Evolutionary conservation across 1,140 invertebrate genomes (phyloP).

Genomic region (Helicoverpa armigera): DNA sequence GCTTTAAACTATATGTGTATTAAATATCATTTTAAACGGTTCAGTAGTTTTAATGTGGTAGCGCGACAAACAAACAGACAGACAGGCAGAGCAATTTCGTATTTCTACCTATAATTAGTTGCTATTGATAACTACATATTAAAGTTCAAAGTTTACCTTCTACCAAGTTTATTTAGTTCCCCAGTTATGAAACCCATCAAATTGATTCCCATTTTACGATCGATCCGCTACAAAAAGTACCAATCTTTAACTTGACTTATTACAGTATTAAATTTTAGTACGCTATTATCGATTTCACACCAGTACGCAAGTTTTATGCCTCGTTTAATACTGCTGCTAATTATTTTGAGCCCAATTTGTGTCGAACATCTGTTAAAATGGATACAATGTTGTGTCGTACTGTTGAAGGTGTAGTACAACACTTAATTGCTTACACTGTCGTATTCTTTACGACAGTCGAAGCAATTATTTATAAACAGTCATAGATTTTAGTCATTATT

Average conservation of each 20-base stretch:
- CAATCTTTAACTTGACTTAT: constrained; percentile 13
- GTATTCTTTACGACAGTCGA: constrained; percentile 15
- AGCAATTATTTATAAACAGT: constrained; percentile 15
- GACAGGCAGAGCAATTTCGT: too few relatives aligned
- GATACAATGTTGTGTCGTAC: constrained; percentile 29
- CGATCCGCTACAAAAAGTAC: constrained; percentile 35
- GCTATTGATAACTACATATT: too few relatives aligned
- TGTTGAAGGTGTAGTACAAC: constrained; percentile 34
- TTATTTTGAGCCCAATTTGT: constrained; percentile 56
- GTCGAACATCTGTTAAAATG: constrained; percentile 48
- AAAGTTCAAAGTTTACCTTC: not conserved
- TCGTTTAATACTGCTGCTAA: constrained; percentile 72
- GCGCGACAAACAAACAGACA: too few relatives aligned
- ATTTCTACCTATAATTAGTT: too few relatives aligned
- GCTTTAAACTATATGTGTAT: not conserved
- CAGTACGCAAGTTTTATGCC: constrained; percentile 63
- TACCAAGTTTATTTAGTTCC: too few relatives aligned
- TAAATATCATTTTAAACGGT: too few relatives aligned
- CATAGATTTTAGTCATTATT: not conserved
- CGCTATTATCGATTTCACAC: constrained; percentile 68
- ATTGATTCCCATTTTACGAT: constrained; percentile 30
- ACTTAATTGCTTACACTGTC: constrained; percentile 8
- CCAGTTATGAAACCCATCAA: constrained; percentile 2
- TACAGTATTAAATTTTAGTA: constrained; percentile 66
- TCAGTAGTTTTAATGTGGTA: too few relatives aligned